Percentiles rank a stretch among this genome's conserved stretches.
Evolutionary conservation across 1,140 invertebrate genomes (phyloP).

Genomic region (Teleopsis dalmanni): DNA sequence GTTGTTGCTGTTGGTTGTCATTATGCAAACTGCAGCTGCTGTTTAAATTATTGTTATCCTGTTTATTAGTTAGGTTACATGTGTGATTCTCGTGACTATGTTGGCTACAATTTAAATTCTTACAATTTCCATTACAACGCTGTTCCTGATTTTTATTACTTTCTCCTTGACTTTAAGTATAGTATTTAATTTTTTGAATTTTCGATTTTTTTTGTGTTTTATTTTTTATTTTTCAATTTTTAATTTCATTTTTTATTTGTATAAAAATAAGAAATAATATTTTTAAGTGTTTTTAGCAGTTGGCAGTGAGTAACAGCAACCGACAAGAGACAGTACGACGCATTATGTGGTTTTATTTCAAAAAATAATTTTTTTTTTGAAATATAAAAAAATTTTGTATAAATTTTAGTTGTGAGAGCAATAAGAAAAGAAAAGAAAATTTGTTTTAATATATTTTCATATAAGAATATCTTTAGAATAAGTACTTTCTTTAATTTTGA

Average conservation of each 20-base stretch:
- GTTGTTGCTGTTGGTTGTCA: constrained; percentile 11
- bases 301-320: constrained; percentile 13
- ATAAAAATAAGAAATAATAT: too few species aligned
- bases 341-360: too few species aligned
- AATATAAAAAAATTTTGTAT: not conserved
- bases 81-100: constrained; percentile 16
- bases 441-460: too few species aligned
- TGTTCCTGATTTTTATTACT: constrained; percentile 1
- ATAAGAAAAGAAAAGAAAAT: constrained; percentile 1
- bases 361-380: not conserved
- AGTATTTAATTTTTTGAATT: too few species aligned
- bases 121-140: constrained; percentile 31
- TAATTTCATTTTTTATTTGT: too few species aligned
- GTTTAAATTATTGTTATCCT: constrained; percentile 8
- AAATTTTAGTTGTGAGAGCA: not conserved
- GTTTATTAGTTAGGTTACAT: not conserved
- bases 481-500: too few species aligned
- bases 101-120: constrained; percentile 31
- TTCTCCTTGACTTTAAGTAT: too few species aligned
- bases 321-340: too few species aligned
- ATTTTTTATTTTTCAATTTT: too few species aligned
- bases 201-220: too few species aligned
- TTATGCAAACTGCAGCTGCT: constrained; percentile 6
- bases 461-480: too few species aligned
- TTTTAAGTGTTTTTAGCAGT: constrained; percentile 12